Evolutionary conservation across 2,888 invertebrate species (phyloP).

Genomic region (Drosophila tanythrix): DNA sequence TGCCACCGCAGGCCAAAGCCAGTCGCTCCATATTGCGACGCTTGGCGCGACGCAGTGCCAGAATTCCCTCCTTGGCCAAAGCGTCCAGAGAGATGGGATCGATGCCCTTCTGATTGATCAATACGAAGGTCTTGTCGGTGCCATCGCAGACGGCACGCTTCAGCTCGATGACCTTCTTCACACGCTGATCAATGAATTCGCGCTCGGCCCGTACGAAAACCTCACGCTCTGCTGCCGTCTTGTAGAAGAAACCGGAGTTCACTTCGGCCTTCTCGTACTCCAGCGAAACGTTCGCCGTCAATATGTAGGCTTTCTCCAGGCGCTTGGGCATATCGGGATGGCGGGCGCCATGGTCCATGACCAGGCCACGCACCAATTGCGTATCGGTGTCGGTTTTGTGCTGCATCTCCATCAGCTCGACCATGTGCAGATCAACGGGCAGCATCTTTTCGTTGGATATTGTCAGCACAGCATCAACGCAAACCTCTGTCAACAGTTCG

Average conservation of each 20-base stretch:
- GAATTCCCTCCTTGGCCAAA: conserved; percentile 97
- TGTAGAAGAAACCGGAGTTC: conserved; percentile 99
- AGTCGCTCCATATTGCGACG: conserved; percentile 99
- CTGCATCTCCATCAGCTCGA: conserved; percentile 99
- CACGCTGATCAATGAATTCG: conserved; percentile 97
- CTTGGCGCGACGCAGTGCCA: conserved; percentile 97
- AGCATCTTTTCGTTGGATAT: conserved; percentile 87
- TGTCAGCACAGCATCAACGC: conserved; percentile 96
- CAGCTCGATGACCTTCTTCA: conserved; percentile 95
- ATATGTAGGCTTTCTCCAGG: conserved; percentile 95
- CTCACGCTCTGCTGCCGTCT: conserved; percentile 97
- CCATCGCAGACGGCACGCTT: conserved; percentile 97
- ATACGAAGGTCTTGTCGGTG: conserved; percentile 95
- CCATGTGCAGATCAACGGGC: conserved; percentile 97
- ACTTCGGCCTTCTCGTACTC: conserved; percentile 99
- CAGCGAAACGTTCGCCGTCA: conserved; percentile 99
- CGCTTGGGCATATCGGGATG: conserved; percentile 99
- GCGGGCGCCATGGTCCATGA: conserved; percentile 98
- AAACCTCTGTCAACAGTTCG: conserved; percentile 93
- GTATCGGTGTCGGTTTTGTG: conserved; percentile 94
- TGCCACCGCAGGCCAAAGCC: conserved; percentile 97
- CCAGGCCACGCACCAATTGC: conserved; percentile 93
- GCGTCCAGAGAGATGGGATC: conserved; percentile 98
- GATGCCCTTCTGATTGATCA: conserved; percentile 99
- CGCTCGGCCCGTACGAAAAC: conserved; percentile 97